Conservation (phyloP, 1,140 invertebrate species). For the Globodera rostochiensis region DNA sequence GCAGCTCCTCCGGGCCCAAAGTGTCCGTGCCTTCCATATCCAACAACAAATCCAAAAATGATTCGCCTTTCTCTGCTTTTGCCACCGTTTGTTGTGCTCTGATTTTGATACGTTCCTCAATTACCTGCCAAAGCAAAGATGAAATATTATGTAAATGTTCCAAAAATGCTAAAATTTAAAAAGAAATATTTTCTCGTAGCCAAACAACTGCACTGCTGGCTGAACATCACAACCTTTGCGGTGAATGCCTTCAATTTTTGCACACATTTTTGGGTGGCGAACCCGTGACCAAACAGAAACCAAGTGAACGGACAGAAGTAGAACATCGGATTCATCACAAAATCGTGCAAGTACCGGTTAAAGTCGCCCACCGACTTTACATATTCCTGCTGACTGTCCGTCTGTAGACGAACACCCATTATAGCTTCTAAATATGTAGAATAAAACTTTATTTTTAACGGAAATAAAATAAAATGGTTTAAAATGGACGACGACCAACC, state of each 20-base stretch:
- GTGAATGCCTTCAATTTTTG: conserved; percentile 68
- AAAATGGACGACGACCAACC: neutral
- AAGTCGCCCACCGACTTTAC: conserved; percentile 75
- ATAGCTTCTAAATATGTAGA: conserved; percentile 71
- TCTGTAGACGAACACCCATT: conserved; percentile 77
- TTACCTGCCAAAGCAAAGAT: neutral
- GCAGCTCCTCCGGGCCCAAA: conserved; percentile 69
- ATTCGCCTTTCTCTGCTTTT: conserved; percentile 78
- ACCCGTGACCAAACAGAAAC: conserved; percentile 76
- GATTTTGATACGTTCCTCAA: conserved; percentile 5
- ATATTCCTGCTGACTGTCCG: conserved; percentile 76
- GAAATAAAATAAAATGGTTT: too few relatives aligned
- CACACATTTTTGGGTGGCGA: conserved; percentile 76
- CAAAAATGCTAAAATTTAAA: too few relatives aligned
- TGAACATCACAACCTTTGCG: conserved; percentile 29
- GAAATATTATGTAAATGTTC: neutral
- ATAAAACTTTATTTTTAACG: conserved; percentile 51
- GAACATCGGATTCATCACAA: conserved; percentile 76
- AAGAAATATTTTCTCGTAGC: too few relatives aligned
- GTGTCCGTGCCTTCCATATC: conserved; percentile 72
- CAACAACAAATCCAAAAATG: conserved; percentile 87
- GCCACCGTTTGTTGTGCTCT: neutral
- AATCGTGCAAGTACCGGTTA: conserved; percentile 54
- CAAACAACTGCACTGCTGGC: too few relatives aligned
- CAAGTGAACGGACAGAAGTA: conserved; percentile 81